phyloP scores from a whole-genome alignment of 1,140 invertebrate species.

The Pararge aegeria region DNA sequence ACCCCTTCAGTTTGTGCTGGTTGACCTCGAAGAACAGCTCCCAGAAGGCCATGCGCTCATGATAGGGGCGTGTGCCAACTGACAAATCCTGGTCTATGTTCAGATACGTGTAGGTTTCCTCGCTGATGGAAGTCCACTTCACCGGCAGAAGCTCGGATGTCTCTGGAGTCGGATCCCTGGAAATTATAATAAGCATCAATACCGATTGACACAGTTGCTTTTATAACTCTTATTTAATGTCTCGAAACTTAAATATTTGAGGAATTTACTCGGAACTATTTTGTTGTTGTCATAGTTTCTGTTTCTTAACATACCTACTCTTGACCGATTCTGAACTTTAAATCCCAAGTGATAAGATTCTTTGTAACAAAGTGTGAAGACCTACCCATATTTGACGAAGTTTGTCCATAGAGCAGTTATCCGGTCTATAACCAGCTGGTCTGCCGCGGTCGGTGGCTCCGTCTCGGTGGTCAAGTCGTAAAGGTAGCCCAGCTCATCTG shows the following conservation, averaged over 20 bases:
- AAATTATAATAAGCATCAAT: not conserved
- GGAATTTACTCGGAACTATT: too few species aligned
- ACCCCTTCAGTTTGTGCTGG: constrained; percentile 15
- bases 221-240: not conserved
- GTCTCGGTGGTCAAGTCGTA: not conserved
- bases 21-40: constrained; percentile 43
- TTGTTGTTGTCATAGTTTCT: too few species aligned
- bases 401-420: constrained; percentile 50
- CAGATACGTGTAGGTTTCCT: constrained; percentile 28
- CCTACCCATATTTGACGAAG: constrained; percentile 50
- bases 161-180: constrained; percentile 44
- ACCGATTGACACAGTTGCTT: not conserved
- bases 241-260: not conserved
- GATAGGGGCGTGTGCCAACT: constrained; percentile 23
- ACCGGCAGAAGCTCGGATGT: constrained; percentile 35
- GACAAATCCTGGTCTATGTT: constrained; percentile 32
- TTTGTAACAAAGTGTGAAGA: too few species aligned
- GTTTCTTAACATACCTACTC: too few species aligned
- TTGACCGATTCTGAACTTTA: too few species aligned
- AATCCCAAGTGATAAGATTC: not conserved
- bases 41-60: constrained; percentile 39
- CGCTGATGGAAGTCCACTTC: constrained; percentile 30
- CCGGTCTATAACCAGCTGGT: constrained; percentile 41
- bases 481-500: constrained; percentile 4
- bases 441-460: constrained; percentile 20